Base-by-base conservation (phyloP, 2,797 vertebrate genomes). In the Basileuterus tristriatus region DNA sequence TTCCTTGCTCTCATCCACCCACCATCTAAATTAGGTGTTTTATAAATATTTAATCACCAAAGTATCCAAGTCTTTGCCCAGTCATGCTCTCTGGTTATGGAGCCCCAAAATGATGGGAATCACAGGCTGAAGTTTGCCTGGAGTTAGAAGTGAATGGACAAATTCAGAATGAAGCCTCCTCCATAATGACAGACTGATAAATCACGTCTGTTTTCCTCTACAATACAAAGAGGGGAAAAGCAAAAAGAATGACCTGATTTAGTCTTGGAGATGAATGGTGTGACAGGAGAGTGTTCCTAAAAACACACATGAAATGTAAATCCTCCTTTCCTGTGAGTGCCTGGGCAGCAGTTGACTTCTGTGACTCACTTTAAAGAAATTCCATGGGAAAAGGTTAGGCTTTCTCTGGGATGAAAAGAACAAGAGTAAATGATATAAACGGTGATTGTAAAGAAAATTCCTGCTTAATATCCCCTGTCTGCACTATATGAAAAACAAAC, bases 351-450 rank as follows among this genome's bases (percentile, higher is more conserved):
- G 79, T 58, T 88, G 83, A 78, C 43, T 96, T 88, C 47, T 83
- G 65, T 96, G 94, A 96, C 76, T 95, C 92, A 96, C 82, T 90
- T 68, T 44, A 81, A 67, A 96, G 94, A 96, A 94, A 97, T 96
- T 94, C 52, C 46, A 49, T 53, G 84, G 36, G 90, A 87, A 74
- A 87, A 85, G 52, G 70, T 92, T 92, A 76, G 41, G 52, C 47
- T 87, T 93, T 74, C 67, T 93, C 78, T 64, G 60, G 36, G 71
- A 75, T 70, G 21, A 92, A 95, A 71, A 87, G 63, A 83, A 70
- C 55, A 80, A 83, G 30, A 68, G 43, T 44, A 92, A 94, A 81
- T 85, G 1, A 91, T 69, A 92, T 39, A 89, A 92, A 86, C 0
- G 32, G 46, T 39, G 43, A 83, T 78, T 88, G 69, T 84, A 90